These are phyloP conservation scores for Ahaetulla prasina DNA, from an alignment of 2,113 vertebrate species.

Conservation along the genomic window DNA sequence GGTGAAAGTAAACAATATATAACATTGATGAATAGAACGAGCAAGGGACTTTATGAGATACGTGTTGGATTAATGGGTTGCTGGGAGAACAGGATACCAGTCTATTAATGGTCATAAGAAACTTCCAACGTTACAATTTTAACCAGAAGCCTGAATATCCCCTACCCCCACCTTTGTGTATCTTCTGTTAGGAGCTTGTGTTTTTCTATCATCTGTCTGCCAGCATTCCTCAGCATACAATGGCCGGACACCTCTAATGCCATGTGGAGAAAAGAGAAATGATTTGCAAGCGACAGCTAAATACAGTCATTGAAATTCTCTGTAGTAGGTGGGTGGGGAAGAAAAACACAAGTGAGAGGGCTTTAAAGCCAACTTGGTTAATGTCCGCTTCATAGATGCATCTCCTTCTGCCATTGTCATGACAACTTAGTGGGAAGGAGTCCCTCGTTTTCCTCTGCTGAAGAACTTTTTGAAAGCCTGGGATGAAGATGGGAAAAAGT, in stretches of 20 bases:
- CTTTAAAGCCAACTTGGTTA: neutral
- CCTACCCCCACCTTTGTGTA: neutral
- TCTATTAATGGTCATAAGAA: neutral
- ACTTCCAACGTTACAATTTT: neutral
- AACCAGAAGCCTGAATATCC: neutral
- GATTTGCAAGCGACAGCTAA: conserved; percentile 16
- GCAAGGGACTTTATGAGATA: neutral
- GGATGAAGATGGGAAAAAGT: neutral
- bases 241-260: neutral
- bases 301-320: conserved; percentile 5
- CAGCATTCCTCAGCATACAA: neutral
- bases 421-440: neutral
- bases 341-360: neutral
- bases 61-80: neutral
- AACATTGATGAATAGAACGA: neutral
- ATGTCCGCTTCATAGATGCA: neutral
- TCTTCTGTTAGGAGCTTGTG: neutral
- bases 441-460: neutral
- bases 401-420: neutral
- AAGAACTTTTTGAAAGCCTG: neutral
- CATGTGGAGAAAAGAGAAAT: neutral
- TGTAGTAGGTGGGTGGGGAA: neutral
- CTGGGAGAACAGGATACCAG: neutral
- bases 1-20: neutral
- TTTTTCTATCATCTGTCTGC: conserved; percentile 15